Evolutionary conservation across 2,797 vertebrate species (phyloP).

Genomic region (Scleropages formosus): DNA sequence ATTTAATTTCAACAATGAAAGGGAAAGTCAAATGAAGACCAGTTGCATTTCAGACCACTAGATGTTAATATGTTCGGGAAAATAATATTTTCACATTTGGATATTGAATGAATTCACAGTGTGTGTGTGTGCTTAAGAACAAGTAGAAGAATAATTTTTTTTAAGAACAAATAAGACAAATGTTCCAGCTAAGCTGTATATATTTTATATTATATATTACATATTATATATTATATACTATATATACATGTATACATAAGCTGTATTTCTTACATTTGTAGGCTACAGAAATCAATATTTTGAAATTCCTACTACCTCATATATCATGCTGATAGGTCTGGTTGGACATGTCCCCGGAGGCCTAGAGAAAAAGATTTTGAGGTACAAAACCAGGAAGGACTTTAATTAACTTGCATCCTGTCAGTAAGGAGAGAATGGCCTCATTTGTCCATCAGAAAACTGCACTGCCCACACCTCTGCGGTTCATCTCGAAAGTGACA

Average conservation of each 20-base stretch:
- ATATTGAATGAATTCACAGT: background rate
- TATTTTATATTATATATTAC: no score
- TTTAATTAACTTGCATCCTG: constrained; percentile 28
- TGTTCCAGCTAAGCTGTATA: no score
- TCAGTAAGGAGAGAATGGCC: background rate
- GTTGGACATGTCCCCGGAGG: background rate
- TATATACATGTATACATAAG: no score
- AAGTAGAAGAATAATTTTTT: no score
- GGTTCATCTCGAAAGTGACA: constrained; percentile 6
- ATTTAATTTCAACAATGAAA: no score
- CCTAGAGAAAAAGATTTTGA: background rate
- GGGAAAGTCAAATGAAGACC: no score
- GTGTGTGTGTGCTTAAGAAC: no score
- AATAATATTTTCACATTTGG: constrained; percentile 47
- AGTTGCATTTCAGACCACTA: constrained; percentile 34
- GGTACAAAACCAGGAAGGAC: constrained; percentile 15
- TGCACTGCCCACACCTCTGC: background rate
- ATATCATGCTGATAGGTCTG: background rate
- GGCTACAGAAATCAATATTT: background rate
- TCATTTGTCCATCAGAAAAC: constrained; percentile 25
- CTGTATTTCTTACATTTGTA: no score
- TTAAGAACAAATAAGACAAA: no score
- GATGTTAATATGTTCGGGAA: no score
- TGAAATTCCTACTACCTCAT: background rate
- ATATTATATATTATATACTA: no score